Evolutionary conservation across 2,797 vertebrate species (phyloP).

Genomic region (Lophotriccus pileatus): DNA sequence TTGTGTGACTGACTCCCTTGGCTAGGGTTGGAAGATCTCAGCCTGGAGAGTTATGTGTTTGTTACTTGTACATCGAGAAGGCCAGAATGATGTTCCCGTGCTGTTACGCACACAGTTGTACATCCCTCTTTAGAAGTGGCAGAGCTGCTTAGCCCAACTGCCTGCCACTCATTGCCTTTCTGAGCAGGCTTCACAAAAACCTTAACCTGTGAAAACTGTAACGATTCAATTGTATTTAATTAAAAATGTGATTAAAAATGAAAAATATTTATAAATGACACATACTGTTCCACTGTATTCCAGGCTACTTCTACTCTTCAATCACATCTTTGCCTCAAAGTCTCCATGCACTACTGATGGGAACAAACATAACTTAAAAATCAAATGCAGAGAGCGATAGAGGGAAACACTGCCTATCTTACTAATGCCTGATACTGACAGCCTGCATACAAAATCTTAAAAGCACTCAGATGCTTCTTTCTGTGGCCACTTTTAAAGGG

Average conservation of each 20-base stretch:
- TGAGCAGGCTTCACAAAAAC: neutral
- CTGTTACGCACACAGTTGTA: neutral
- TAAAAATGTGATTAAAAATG: neutral
- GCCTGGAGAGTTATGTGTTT: neutral
- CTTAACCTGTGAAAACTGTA: neutral
- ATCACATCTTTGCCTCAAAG: neutral
- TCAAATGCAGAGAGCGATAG: slow-evolving; percentile 43
- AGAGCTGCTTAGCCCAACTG: neutral
- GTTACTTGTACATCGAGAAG: neutral
- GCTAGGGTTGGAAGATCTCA: neutral
- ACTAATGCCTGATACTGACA: slow-evolving; percentile 62
- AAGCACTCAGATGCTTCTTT: slow-evolving; percentile 49
- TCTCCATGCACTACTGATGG: neutral
- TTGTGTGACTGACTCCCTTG: neutral
- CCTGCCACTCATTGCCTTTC: neutral
- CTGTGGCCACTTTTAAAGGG: slow-evolving; percentile 46
- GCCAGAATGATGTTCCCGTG: neutral
- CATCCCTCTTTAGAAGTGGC: neutral
- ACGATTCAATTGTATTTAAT: neutral
- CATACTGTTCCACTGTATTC: neutral
- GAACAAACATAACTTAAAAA: slow-evolving; percentile 53
- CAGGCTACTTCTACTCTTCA: neutral
- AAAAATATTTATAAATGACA: neutral
- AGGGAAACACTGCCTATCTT: slow-evolving; percentile 67
- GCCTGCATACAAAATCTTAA: slow-evolving; percentile 66